Evolutionary conservation across 2,113 vertebrate species (phyloP).

Genomic region (human (Homo sapiens)): DNA sequence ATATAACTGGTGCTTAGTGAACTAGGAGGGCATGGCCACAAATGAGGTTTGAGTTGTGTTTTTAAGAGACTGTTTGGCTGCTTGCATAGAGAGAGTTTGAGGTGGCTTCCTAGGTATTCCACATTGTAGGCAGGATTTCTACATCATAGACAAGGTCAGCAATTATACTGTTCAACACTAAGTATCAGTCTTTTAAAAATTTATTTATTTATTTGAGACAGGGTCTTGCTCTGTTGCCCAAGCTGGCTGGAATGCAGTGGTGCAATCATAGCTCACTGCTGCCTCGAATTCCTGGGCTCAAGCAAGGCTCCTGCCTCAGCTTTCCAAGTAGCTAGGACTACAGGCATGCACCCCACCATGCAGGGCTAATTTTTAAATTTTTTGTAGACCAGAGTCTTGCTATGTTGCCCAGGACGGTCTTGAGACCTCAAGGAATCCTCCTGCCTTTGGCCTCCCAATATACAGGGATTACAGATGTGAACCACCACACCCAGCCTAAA

Average conservation of each 20-base stretch:
- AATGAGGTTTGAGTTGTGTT: neutral
- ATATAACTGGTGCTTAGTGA: neutral
- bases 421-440: too few relatives aligned
- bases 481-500: neutral
- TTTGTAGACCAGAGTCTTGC: too few relatives aligned
- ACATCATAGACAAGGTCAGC: too few relatives aligned
- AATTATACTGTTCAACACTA: neutral
- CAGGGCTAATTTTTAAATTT: too few relatives aligned
- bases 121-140: neutral
- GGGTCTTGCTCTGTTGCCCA: neutral
- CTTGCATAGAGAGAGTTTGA: neutral
- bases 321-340: neutral
- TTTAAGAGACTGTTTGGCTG: neutral
- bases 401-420: too few relatives aligned
- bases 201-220: neutral
- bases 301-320: neutral
- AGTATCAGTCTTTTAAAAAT: neutral
- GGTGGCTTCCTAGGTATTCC: neutral
- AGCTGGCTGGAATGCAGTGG: neutral
- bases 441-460: too few relatives aligned
- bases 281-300: neutral
- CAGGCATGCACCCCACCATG: neutral
- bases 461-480: too few relatives aligned
- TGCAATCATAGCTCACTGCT: neutral
- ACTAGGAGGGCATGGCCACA: neutral